phyloP scores from a whole-genome alignment of 1,140 invertebrate species.

The Dendroctonus ponderosae region DNA sequence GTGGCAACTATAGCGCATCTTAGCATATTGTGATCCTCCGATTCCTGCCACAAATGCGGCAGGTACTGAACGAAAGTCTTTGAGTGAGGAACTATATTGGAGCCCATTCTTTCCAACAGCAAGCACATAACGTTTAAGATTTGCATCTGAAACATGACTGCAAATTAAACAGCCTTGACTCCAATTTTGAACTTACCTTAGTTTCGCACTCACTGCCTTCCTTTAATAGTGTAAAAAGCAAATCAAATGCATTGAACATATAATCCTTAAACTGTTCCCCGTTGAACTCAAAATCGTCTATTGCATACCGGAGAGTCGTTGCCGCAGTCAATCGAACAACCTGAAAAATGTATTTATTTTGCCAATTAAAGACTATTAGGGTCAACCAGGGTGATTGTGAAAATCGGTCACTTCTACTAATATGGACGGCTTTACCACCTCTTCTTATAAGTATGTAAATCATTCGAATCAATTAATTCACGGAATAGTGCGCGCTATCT shows the following conservation, averaged over 20 bases:
- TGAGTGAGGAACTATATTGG: slow-evolving; percentile 69
- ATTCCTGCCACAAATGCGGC: slow-evolving; percentile 83
- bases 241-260: slow-evolving; percentile 71
- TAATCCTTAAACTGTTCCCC: slow-evolving; percentile 81
- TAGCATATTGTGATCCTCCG: slow-evolving; percentile 85
- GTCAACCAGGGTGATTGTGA: too few relatives aligned
- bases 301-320: slow-evolving; percentile 69
- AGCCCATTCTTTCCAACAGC: slow-evolving; percentile 82
- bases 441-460: too few relatives aligned
- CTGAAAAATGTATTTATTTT: slow-evolving; percentile 1
- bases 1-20: slow-evolving; percentile 88
- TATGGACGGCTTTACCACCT: too few relatives aligned
- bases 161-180: background rate
- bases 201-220: slow-evolving; percentile 90
- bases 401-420: too few relatives aligned
- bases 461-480: too few relatives aligned
- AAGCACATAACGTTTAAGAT: slow-evolving; percentile 87
- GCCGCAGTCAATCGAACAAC: slow-evolving; percentile 80
- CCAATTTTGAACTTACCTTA: slow-evolving; percentile 61
- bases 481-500: too few relatives aligned
- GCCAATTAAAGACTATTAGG: too few relatives aligned
- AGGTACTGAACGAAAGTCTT: slow-evolving; percentile 77
- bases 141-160: slow-evolving; percentile 66
- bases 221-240: slow-evolving; percentile 81
- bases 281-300: slow-evolving; percentile 92